Base-by-base conservation (phyloP, 2,888 invertebrate species). In the Neoitamus cyanurus region DNA sequence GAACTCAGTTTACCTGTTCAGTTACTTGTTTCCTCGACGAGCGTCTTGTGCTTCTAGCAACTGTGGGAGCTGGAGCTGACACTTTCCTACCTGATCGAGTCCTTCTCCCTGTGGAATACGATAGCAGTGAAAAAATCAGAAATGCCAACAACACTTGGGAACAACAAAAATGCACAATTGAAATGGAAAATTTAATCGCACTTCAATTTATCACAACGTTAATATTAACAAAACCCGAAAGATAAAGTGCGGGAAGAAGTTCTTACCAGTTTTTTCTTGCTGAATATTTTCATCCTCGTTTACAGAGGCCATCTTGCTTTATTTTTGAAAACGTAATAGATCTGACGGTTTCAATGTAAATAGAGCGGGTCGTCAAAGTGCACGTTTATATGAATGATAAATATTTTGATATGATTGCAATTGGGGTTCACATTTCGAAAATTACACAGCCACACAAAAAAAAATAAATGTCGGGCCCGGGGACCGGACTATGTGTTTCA, bases 1-100 rank as follows among this genome's bases (percentile, higher is more conserved):
- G 90, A 90, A 82, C 90, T 89, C 88, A 90, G 91, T 89, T 92
- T 91, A 86, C 91, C 88, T 83, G 90, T 88, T 89, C 91, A 90
- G 88, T 88, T 20, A 89, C 87, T 86, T 90, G 90, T 42, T 89
- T 88, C 82, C 88, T 89, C 4, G 89, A 87, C 69, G 90, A 87
- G 58, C 91, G 89, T 20, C 90, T 89, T 25, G 89, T 89, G 15
- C 88, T 85, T 87, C 88, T 87, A 83, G 88, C 37, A 25, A 89
- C 87, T 15, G 89, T 86, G 28, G 90, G 87, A 11, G 89, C 85
- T 85, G 89, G 87, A 4, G 92, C 89, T 2, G 91, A 88, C 9
- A 88, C 87, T 85, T 89, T 89, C 87, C 93, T 92, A 13, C 93
- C 93, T 1, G 94, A 94, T 77, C 94, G 92, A 20, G 94, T 94